phyloP scores from a whole-genome alignment of 2,797 vertebrate species.

The Malurus splendens region DNA sequence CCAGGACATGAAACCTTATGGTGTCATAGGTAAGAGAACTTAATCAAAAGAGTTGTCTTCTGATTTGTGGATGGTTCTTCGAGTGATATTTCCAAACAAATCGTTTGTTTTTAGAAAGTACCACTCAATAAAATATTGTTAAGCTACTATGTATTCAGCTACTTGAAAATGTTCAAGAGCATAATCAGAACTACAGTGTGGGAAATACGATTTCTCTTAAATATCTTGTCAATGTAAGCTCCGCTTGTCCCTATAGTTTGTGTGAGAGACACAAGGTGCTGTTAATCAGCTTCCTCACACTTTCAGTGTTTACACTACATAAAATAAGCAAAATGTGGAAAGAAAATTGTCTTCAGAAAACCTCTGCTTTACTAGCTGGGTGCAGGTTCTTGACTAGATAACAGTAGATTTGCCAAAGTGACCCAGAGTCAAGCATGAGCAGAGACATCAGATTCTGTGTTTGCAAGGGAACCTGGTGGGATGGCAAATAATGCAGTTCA shows the following conservation, averaged over 20 bases:
- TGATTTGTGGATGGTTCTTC: neutral
- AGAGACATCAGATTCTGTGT: neutral
- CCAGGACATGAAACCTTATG: conserved; percentile 95
- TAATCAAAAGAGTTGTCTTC: neutral
- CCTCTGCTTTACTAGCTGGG: neutral
- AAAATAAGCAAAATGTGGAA: neutral
- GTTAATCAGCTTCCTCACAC: neutral
- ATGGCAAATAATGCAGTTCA: neutral
- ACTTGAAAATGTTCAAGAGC: neutral
- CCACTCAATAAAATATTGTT: neutral
- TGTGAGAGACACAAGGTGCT: neutral
- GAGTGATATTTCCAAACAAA: neutral
- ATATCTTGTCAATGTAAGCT: neutral
- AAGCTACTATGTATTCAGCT: neutral
- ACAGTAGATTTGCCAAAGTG: neutral
- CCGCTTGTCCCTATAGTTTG: neutral
- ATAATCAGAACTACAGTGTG: neutral
- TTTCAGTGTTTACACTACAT: neutral
- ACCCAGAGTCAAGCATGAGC: rapidly evolving
- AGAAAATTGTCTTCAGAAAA: neutral
- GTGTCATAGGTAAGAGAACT: conserved; percentile 89
- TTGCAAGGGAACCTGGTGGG: neutral
- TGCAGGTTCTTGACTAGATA: neutral
- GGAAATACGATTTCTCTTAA: neutral
- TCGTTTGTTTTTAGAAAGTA: neutral